Evolutionary conservation across 2,113 vertebrate genomes (phyloP).

Genomic region (Arenaria interpres): DNA sequence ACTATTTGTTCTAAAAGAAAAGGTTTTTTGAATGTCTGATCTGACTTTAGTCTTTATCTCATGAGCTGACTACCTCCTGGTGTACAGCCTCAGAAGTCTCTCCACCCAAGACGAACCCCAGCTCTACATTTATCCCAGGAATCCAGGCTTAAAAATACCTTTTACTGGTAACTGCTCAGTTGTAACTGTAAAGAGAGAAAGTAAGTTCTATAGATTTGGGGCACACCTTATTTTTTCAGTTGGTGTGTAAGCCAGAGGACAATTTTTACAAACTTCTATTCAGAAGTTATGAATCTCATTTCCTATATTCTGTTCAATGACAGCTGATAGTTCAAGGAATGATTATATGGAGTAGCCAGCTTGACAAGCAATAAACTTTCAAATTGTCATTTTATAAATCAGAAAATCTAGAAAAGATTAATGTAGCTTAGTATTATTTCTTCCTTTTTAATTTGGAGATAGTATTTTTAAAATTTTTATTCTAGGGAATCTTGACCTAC

Average conservation of each 20-base stretch:
- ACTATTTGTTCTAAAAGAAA: background rate
- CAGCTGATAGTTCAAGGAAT: background rate
- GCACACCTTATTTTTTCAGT: background rate
- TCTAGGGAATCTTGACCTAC: background rate
- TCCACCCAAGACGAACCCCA: background rate
- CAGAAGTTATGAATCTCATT: background rate
- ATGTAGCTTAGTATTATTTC: background rate
- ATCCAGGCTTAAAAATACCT: background rate
- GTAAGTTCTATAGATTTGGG: background rate
- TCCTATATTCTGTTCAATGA: background rate
- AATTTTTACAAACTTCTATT: background rate
- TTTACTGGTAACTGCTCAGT: background rate
- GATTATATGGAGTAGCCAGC: background rate
- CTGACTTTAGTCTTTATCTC: background rate
- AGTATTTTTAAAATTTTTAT: background rate
- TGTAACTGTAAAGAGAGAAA: background rate
- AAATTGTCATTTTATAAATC: background rate
- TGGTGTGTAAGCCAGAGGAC: background rate
- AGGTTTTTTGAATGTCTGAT: rapidly evolving
- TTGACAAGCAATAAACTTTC: background rate
- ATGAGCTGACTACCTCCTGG: background rate
- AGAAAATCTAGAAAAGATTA: background rate
- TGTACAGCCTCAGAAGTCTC: background rate
- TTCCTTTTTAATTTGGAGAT: background rate
- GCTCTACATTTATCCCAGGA: background rate